Evolutionary conservation across 2,113 vertebrate genomes (phyloP).

Genomic region (Halichoeres trimaculatus): DNA sequence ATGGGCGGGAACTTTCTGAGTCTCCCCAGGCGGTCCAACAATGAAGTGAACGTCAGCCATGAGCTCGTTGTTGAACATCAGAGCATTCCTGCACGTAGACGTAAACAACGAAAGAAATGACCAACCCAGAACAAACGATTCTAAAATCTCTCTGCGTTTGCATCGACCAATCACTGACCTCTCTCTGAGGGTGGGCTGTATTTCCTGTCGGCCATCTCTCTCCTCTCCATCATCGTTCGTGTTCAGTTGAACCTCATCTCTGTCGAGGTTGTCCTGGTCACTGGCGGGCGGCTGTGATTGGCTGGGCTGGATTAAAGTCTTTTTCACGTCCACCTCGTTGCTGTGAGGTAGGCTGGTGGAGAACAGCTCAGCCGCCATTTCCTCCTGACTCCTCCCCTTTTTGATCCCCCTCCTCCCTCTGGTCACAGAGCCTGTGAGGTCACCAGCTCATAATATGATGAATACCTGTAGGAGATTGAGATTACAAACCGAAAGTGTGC

Average conservation of each 20-base stretch:
- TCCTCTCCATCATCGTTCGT: constrained; percentile 87
- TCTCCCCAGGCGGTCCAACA: constrained; percentile 89
- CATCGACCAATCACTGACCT: constrained; percentile 78
- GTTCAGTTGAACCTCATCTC: constrained; percentile 77
- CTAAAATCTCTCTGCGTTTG: neutral
- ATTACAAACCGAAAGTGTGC: too few relatives aligned
- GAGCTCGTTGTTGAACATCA: constrained; percentile 98
- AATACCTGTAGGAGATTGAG: constrained; percentile 63
- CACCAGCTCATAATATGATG: constrained; percentile 85
- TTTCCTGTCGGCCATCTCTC: constrained; percentile 87
- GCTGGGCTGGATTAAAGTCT: constrained; percentile 84
- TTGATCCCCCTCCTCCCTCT: constrained; percentile 25
- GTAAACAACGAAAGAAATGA: neutral
- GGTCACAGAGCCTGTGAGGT: constrained; percentile 71
- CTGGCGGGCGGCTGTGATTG: constrained; percentile 64
- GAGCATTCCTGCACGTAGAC: constrained; percentile 86
- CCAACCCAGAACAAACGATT: too few relatives aligned
- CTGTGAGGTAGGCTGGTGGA: constrained; percentile 87
- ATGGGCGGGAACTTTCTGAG: constrained; percentile 92
- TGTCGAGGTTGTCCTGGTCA: constrained; percentile 32
- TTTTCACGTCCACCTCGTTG: constrained; percentile 83
- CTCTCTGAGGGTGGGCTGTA: constrained; percentile 91
- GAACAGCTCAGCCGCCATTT: constrained; percentile 94
- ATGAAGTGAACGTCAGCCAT: constrained; percentile 97
- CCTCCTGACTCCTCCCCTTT: neutral